These are phyloP conservation scores for Eupithecia vulgata DNA, from an alignment of 2,888 invertebrate species.

Conservation along the genomic window DNA sequence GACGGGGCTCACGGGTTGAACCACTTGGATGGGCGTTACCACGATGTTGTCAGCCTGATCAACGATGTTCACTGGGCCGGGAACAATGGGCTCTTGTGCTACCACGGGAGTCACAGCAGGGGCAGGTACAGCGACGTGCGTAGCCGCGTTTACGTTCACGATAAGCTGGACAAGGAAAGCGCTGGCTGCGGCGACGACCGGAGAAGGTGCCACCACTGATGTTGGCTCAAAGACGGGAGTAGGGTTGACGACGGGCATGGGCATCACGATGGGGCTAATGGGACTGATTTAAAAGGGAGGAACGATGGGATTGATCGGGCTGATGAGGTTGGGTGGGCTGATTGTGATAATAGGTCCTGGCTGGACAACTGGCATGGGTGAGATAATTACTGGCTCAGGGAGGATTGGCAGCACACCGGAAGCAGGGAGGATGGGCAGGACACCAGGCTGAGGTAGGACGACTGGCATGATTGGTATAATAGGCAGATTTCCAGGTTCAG, in stretches of 20 bases:
- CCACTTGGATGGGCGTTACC: constrained; percentile 4
- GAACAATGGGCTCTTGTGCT: constrained; percentile 8
- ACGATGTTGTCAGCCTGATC: constrained; percentile 1
- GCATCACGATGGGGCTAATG: constrained; percentile 41
- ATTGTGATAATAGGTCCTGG: neutral
- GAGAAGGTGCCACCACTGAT: constrained; percentile 35
- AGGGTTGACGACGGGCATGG: constrained; percentile 39
- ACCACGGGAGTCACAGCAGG: constrained; percentile 27
- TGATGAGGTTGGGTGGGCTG: constrained; percentile 5
- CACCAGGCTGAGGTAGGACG: neutral
- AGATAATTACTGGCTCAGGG: constrained; percentile 41
- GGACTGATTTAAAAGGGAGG: constrained; percentile 15
- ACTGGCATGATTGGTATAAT: no score
- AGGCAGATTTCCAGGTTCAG: constrained; percentile 22
- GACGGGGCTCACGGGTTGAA: neutral
- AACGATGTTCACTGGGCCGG: constrained; percentile 16
- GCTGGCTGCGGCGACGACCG: constrained; percentile 33
- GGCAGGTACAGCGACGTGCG: constrained; percentile 31
- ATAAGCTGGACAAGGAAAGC: constrained; percentile 55
- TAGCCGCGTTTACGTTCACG: constrained; percentile 51
- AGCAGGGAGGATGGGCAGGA: neutral
- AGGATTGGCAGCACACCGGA: neutral
- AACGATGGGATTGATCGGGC: neutral
- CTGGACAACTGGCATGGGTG: constrained; percentile 34
- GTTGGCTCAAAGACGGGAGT: constrained; percentile 31